Base-by-base conservation (phyloP, 2,113 vertebrate species). In the Aegypius monachus region DNA sequence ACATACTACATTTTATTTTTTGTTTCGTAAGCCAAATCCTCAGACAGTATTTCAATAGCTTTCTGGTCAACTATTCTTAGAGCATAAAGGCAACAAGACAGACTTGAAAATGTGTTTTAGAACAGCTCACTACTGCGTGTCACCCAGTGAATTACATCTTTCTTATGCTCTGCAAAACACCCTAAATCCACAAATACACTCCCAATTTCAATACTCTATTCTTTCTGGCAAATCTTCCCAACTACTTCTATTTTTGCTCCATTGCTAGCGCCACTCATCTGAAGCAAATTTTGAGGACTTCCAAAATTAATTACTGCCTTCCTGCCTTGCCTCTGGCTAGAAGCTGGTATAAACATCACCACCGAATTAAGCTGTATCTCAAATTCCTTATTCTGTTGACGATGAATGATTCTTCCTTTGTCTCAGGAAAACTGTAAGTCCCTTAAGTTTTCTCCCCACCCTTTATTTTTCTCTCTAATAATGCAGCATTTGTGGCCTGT, bases 281-380 rank as follows among this genome's bases (percentile, higher is more conserved):
- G 93, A 95, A 66, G 79, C 58, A 90, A 96, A 88, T 88, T 94
- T 75, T 86, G 62, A 94, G 79, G 63, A 92, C 92, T 92, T 96
- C 66, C 85, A 96, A 96, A 93, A 96, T 91, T 81, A 82, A 94
- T 94, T 82, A 73, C 71, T 65, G 88, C 63, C 79, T 90, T 94
- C 88, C 90, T 96, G 53, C 92, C 80, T 82, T 81, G 93, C 92
- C 92, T 88, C 93, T 88, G 85, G 87, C 90, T 80, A 88, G 71
- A 87, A 62, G 79, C 58, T 96, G 92, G 74, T 66, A 88, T 31
- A 92, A 95, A 94, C 74, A 94, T 58, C 62, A 87, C 27, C 62
- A 88, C 21, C 0, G 0, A 80, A 93, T 25, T 32, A 58, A 82
- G 45, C 70, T 70, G 71, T 43, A 86, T 80, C 81, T 90, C 70